A percentile compares a stretch with the other conserved stretches of the same genome.
Evolutionary conservation across 2,888 invertebrate genomes (phyloP).

Genomic region (Opisthograptis luteolata): DNA sequence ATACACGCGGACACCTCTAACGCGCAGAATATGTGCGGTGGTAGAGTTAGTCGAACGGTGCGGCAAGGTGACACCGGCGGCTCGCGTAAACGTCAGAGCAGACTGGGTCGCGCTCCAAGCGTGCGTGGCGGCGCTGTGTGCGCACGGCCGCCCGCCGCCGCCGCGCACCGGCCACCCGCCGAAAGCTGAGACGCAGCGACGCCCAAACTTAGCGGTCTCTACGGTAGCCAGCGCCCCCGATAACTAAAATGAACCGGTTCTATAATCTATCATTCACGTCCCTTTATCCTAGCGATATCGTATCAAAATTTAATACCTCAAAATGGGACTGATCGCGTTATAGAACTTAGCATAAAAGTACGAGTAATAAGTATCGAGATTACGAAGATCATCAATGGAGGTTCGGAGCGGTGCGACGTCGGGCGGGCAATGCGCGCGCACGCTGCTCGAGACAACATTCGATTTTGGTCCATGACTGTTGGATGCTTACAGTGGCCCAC

Average conservation of each 20-base stretch:
- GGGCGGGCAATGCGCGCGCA: conserved; percentile 78
- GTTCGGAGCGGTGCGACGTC: conserved; percentile 70
- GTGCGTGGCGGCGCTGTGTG: conserved; percentile 71
- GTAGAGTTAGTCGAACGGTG: conserved; percentile 53
- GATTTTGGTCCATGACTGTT: conserved; percentile 85
- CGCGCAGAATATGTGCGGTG: conserved; percentile 69
- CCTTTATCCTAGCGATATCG: background rate
- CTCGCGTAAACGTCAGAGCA: conserved; percentile 78
- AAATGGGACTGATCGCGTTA: conserved; percentile 30
- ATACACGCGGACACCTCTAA: conserved; percentile 45
- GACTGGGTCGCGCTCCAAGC: conserved; percentile 80
- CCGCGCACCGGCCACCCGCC: conserved; percentile 71
- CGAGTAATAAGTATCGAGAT: conserved; percentile 71
- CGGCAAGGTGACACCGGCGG: conserved; percentile 71
- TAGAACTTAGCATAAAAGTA: conserved; percentile 53
- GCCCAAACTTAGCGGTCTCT: conserved; percentile 77
- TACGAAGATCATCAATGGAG: conserved; percentile 82
- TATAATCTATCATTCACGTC: background rate
- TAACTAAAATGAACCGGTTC: conserved; percentile 32
- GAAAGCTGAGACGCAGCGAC: conserved; percentile 82
- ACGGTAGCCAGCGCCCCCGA: conserved; percentile 71
- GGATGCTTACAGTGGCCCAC: conserved; percentile 80
- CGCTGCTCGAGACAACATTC: conserved; percentile 78
- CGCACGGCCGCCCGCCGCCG: conserved; percentile 68
- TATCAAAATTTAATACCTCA: conserved; percentile 11